Percentiles rank a stretch among this genome's conserved stretches.
Conservation (phyloP, 2,113 vertebrate species). For the Festucalex cinctus region DNA sequence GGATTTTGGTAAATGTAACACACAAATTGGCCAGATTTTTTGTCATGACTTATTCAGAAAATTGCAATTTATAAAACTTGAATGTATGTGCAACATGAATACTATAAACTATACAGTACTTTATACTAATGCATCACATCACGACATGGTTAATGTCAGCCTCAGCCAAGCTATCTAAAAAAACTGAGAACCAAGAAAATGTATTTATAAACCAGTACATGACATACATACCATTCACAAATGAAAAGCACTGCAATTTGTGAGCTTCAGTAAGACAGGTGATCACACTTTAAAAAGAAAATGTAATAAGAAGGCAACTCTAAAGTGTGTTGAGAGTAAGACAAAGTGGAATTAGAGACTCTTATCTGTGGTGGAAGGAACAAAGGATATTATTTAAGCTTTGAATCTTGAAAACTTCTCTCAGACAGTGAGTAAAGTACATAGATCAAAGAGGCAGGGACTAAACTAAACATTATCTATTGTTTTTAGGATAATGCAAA, state of each 20-base stretch:
- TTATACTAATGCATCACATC: too few species aligned
- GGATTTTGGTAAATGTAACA: not conserved
- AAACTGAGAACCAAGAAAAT: not conserved
- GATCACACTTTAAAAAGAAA: not conserved
- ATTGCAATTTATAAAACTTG: not conserved
- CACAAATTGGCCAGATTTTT: not conserved
- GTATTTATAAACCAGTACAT: not conserved
- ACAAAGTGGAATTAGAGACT: not conserved
- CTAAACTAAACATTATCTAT: conserved; percentile 5
- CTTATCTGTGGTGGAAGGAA: not conserved
- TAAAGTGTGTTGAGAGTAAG: not conserved
- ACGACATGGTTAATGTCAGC: not conserved
- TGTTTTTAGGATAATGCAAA: not conserved
- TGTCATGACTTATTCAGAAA: not conserved
- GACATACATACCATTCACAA: not conserved
- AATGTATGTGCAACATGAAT: too few species aligned
- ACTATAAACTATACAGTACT: too few species aligned
- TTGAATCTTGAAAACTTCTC: not conserved
- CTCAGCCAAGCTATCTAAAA: not conserved
- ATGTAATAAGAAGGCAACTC: not conserved
- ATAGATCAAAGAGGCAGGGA: not conserved
- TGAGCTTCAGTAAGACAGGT: not conserved
- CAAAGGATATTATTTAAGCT: not conserved
- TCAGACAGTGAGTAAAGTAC: conserved; percentile 23
- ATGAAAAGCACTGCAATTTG: not conserved